Base-by-base conservation (phyloP, 2,888 invertebrate genomes). In the Eristalis arbustorum region DNA sequence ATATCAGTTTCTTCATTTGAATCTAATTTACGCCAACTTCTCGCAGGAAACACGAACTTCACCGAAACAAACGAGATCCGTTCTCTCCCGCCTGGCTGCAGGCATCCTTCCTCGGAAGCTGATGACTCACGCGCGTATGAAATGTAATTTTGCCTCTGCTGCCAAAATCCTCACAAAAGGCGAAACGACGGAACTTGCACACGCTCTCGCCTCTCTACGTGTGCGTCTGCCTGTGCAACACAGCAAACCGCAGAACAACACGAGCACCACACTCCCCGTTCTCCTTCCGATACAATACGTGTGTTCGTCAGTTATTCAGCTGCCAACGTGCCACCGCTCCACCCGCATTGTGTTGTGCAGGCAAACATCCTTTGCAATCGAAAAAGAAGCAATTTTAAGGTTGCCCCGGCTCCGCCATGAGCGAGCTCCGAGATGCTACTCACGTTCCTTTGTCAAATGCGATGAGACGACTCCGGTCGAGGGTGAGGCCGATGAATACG, bases 1-100 rank as follows among this genome's bases (percentile, higher is more conserved):
- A 42, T 56, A 56, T 49, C 42, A 61, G 57, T 42, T 42, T 49
- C 62, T 68, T 40, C 31, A 80, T 73, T 73, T 66, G 57, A 78
- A 85, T 81, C 85, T 66, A 85, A 85, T 85, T 85, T 69, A 42
- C 85, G 69, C 66, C 74, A 76, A 71, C 77, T 85, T 81, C n/a
- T 57, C 42, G 22, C 63, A 10, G 34, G 61, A 18, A 64, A 77
- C 59, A 68, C 68, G 23, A 63, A 49, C 49, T 49, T 8, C 34
- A 62, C n/a, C n/a, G n/a, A 40, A 13, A 37, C 61, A 61, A 77
- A 73, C 42, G 34, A 64, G n/a, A 56, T 18, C 49, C 8, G 8
- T 4, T 8, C n/a, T 49, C 49, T 23, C 8, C 22, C 59, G 1
- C 59, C 3, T 10, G 40, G 49, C 59, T 42, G 28, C 37, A 76